Evolutionary conservation across 1,140 invertebrate genomes (phyloP).

Genomic region (Paraescarpia echinospica): DNA sequence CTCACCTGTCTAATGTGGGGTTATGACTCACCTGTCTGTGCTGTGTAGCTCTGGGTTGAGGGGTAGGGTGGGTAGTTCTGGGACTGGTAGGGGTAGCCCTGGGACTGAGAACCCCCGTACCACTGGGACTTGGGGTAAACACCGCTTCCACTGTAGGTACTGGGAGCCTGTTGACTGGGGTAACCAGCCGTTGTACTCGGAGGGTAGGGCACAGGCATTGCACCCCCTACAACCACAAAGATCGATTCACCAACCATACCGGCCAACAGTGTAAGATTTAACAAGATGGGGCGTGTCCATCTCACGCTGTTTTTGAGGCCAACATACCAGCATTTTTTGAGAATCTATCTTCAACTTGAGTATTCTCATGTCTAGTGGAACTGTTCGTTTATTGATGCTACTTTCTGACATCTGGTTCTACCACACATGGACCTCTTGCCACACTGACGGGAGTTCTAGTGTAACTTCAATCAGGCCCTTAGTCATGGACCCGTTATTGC

Average conservation of each 20-base stretch:
- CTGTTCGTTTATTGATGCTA: too few species aligned
- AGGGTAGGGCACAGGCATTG: conserved; percentile 31
- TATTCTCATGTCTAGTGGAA: too few species aligned
- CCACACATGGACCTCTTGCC: too few species aligned
- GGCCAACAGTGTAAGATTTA: background rate
- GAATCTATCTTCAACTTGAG: too few species aligned
- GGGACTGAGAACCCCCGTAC: conserved; percentile 38
- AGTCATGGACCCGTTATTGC: too few species aligned
- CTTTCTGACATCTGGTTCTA: too few species aligned
- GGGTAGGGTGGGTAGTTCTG: conserved; percentile 28
- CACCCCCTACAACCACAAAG: conserved; percentile 23
- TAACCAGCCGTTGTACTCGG: background rate
- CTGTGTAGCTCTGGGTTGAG: conserved; percentile 38
- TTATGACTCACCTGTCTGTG: conserved; percentile 61
- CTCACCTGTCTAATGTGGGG: background rate
- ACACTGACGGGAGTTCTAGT: too few species aligned
- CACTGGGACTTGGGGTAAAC: conserved; percentile 23
- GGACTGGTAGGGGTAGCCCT: conserved; percentile 50
- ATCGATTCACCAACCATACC: background rate
- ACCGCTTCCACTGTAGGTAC: conserved; percentile 16
- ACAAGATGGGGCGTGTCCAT: background rate
- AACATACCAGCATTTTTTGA: too few species aligned
- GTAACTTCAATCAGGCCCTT: too few species aligned
- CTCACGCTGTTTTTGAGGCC: too few species aligned
- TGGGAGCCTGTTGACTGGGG: background rate